Percentiles rank a stretch among this genome's conserved stretches.
These are phyloP conservation scores for Chymomyza amoena DNA, from an alignment of 2,888 invertebrate genomes.

Conservation along the genomic window DNA sequence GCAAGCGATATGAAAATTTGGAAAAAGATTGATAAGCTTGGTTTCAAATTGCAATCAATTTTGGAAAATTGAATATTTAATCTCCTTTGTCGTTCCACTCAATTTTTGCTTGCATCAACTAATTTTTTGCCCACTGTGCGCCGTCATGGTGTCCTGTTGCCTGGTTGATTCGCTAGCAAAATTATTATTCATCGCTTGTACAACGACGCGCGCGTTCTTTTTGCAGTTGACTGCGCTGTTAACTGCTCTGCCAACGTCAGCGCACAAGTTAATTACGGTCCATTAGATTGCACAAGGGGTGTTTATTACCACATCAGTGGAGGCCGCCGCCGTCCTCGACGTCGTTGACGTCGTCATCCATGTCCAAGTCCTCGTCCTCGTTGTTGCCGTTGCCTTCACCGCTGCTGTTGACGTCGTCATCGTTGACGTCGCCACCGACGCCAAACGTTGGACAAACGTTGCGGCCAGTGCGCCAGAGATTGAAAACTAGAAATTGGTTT, in stretches of 20 bases:
- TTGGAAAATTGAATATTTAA: too few species aligned
- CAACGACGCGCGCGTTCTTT: conserved; percentile 24
- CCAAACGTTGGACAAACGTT: conserved; percentile 5
- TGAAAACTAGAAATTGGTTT: conserved; percentile 50
- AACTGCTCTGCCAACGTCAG: conserved; percentile 43
- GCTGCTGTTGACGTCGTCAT: conserved; percentile 21
- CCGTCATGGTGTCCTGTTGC: conserved; percentile 9
- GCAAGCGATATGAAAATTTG: too few species aligned
- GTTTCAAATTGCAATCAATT: too few species aligned
- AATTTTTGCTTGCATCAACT: background rate
- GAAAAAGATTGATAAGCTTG: too few species aligned
- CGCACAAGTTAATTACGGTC: conserved; percentile 73
- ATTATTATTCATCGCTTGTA: conserved; percentile 72
- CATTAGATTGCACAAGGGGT: conserved; percentile 74
- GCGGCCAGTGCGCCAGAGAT: conserved; percentile 34
- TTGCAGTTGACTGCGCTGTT: background rate
- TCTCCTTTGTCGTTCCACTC: too few species aligned
- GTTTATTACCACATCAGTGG: conserved; percentile 74
- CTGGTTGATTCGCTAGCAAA: conserved; percentile 41
- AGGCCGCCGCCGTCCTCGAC: conserved; percentile 38
- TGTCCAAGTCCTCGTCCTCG: conserved; percentile 1
- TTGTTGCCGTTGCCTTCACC: background rate
- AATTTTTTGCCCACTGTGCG: background rate
- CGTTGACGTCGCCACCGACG: conserved; percentile 29
- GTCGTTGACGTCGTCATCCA: conserved; percentile 31